Base-by-base conservation (phyloP, 1,140 invertebrate genomes). In the Hyposmocoma kahamanoa region DNA sequence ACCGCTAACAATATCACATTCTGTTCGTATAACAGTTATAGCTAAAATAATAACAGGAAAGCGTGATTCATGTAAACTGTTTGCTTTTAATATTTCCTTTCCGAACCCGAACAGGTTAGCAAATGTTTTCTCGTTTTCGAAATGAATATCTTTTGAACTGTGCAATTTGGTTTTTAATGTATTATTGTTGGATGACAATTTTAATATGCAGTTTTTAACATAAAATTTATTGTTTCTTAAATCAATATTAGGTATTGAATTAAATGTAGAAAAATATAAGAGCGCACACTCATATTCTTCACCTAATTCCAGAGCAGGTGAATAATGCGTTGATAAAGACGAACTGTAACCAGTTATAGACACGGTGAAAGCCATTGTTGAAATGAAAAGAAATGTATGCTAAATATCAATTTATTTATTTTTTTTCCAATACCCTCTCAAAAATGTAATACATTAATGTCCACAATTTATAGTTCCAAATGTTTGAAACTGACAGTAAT, bases 181-280 rank as follows among this genome's bases (percentile, higher is more conserved):
- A 50, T 63, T 63, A 53, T 55, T 53, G 48, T 67, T 64, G 5
- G 32, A 28, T 22, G 10, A 42, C 15, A 64, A 39, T 34, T 36
- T 42, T 19, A 60, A 42, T 24, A n/a, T 18, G 34, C 36, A 36
- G n/a, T 49, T 22, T 21, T 47, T 34, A 24, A 47, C 10, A 21
- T 57, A 41, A 41, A 41, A 21, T 11, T 21, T 41, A 41, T 41
- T 41, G 19, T 41, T 62, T n/a, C 10, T 11, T 44, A 38, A 18
- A 30, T 59, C 48, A 17, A 62, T 45, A 50, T 62, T 62, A 38
- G 47, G 51, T 22, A 62, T 52, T 17, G 47, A 56, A 46, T 62
- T 51, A 22, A 36, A 52, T 20, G 44, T 47, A 39, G 46, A 36
- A 49, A 60, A 53, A 53, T 53, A 38, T 8, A 56, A 30, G 8